A percentile compares a stretch with the other conserved stretches of the same genome.
Evolutionary conservation across 2,888 invertebrate genomes (phyloP).

Genomic region (Phaonia tiefii): DNA sequence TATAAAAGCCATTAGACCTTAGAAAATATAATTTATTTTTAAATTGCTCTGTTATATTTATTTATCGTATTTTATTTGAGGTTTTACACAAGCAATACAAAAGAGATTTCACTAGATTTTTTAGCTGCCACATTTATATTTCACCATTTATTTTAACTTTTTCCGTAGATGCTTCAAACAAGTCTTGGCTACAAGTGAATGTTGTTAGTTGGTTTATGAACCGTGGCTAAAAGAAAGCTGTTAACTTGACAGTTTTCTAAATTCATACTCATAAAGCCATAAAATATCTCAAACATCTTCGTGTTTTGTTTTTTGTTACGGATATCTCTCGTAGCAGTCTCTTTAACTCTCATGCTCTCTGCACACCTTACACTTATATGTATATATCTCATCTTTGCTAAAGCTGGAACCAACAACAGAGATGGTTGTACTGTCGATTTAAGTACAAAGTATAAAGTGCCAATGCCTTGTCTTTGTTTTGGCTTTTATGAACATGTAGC

Average conservation of each 20-base stretch:
- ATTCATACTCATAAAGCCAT: slow-evolving; percentile 40
- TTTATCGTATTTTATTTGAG: neutral
- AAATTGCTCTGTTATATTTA: neutral
- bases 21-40: neutral
- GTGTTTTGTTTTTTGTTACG: slow-evolving; percentile 2
- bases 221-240: slow-evolving; percentile 63
- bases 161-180: slow-evolving; percentile 56
- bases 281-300: slow-evolving; percentile 28
- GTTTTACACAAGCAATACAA: too few relatives aligned
- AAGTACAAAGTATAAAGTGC: too few relatives aligned
- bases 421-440: too few relatives aligned
- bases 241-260: slow-evolving; percentile 56
- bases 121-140: slow-evolving; percentile 40
- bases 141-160: slow-evolving; percentile 47
- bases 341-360: neutral
- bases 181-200: slow-evolving; percentile 61
- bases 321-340: slow-evolving; percentile 18
- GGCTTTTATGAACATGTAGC: too few relatives aligned
- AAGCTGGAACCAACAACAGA: too few relatives aligned
- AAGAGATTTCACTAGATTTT: slow-evolving; percentile 29
- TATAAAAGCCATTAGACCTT: neutral
- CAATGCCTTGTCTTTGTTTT: too few relatives aligned
- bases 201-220: slow-evolving; percentile 58
- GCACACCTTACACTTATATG: neutral
- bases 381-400: neutral